Evolutionary conservation across 2,797 vertebrate species (phyloP).

Genomic region (Amblyopsis hoosieri): DNA sequence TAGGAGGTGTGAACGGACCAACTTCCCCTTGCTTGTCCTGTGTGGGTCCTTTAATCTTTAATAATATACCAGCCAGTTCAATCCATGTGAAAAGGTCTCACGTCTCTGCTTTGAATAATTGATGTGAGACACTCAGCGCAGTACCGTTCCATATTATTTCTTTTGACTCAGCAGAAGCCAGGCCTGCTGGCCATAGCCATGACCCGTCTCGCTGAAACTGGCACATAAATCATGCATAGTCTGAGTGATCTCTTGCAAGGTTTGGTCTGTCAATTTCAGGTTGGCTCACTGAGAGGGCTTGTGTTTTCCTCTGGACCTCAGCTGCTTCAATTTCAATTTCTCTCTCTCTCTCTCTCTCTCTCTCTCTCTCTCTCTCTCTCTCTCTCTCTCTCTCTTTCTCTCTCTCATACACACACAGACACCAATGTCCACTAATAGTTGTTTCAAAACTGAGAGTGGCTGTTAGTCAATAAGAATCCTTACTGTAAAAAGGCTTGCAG

Average conservation of each 20-base stretch:
- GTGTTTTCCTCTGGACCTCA: not conserved
- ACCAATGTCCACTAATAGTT: conserved; percentile 2
- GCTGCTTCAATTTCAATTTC: not conserved
- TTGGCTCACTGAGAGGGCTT: not conserved
- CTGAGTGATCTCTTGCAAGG: conserved; percentile 35
- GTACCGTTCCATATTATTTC: conserved; percentile 15
- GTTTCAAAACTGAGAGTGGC: conserved; percentile 19
- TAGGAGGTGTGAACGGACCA: not conserved
- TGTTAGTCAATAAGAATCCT: conserved; percentile 29
- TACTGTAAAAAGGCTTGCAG: conserved; percentile 14
- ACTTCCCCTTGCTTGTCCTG: conserved; percentile 9
- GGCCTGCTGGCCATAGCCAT: conserved; percentile 11
- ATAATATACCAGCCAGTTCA: conserved; percentile 3
- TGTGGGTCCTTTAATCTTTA: conserved; percentile 20
- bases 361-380: not conserved
- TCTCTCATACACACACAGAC: not conserved
- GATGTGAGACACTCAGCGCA: conserved; percentile 29
- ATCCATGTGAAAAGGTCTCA: conserved; percentile 30
- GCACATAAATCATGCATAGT: conserved; percentile 54
- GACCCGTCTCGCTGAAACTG: conserved; percentile 27
- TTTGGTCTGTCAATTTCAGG: conserved; percentile 26
- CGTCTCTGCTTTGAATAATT: conserved; percentile 47
- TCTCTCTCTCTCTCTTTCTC: not conserved
- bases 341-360: not conserved
- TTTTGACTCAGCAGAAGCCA: conserved; percentile 40